These are phyloP conservation scores for Strongylocentrotus purpuratus DNA, from an alignment of 35 echinoderm and acorn worm genomes.

Conservation along the genomic window DNA sequence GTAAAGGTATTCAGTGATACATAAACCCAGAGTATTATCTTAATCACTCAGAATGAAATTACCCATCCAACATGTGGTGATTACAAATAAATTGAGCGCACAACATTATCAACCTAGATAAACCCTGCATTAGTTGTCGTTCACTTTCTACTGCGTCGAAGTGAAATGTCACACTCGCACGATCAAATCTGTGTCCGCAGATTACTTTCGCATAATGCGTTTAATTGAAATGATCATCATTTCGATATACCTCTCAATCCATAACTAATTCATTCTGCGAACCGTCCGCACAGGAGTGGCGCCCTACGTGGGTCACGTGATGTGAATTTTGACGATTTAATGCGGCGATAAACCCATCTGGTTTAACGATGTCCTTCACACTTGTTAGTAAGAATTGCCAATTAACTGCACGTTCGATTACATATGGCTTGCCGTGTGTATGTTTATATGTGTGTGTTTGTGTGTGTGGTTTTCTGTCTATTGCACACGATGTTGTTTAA, in stretches of 20 bases:
- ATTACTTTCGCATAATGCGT: neutral
- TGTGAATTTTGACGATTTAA: neutral
- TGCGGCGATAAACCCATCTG: neutral
- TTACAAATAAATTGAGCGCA: no score
- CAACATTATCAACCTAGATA: no score
- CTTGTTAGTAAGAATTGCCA: neutral
- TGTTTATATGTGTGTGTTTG: no score
- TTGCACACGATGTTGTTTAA: neutral
- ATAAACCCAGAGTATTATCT: no score
- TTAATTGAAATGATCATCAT: neutral
- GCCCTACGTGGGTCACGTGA: neutral
- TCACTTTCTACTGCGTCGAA: no score
- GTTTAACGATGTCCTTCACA: constrained; percentile 4
- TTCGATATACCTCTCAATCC: neutral
- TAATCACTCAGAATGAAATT: no score
- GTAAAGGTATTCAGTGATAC: no score
- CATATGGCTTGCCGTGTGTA: neutral
- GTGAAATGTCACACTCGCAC: neutral
- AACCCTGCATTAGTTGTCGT: no score
- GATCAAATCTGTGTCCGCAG: neutral
- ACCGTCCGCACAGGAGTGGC: neutral
- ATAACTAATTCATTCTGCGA: neutral
- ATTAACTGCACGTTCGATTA: neutral
- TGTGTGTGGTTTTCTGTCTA: neutral
- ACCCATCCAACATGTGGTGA: no score